These are phyloP conservation scores for Isurus oxyrinchus DNA, from an alignment of 2,113 vertebrate species.

Conservation along the genomic window DNA sequence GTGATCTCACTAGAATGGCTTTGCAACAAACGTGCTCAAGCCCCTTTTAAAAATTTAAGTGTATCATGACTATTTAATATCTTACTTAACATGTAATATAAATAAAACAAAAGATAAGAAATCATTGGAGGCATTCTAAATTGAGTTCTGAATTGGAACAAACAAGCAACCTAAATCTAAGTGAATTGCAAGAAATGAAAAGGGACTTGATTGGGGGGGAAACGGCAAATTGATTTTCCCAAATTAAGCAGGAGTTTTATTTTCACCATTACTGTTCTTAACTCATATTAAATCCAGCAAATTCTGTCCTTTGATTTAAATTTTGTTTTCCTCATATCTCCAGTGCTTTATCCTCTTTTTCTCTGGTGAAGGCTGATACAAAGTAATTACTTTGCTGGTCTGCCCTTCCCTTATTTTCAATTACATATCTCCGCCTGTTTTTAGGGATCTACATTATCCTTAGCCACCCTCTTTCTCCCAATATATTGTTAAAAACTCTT, in stretches of 20 bases:
- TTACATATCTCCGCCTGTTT: neutral
- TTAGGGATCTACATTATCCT: neutral
- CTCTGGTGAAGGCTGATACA: neutral
- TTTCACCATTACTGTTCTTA: neutral
- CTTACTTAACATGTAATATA: neutral
- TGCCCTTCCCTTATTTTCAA: neutral
- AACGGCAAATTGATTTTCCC: neutral
- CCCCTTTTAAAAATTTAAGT: neutral
- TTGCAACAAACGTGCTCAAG: neutral
- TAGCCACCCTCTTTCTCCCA: neutral
- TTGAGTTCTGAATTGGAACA: neutral
- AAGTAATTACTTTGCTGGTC: neutral
- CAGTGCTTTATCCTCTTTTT: neutral
- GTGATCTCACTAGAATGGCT: neutral
- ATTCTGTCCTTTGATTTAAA: neutral
- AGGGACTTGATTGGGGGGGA: neutral
- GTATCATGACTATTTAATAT: neutral
- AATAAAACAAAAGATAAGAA: neutral
- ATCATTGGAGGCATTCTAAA: neutral
- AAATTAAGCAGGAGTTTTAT: neutral
- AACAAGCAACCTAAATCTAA: neutral
- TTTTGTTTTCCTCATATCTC: neutral
- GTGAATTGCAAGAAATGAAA: neutral
- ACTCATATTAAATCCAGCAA: neutral
- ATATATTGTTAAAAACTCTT: neutral